phyloP scores from a whole-genome alignment of 2,797 vertebrate genomes.

The Chelidonichthys spinosus region DNA sequence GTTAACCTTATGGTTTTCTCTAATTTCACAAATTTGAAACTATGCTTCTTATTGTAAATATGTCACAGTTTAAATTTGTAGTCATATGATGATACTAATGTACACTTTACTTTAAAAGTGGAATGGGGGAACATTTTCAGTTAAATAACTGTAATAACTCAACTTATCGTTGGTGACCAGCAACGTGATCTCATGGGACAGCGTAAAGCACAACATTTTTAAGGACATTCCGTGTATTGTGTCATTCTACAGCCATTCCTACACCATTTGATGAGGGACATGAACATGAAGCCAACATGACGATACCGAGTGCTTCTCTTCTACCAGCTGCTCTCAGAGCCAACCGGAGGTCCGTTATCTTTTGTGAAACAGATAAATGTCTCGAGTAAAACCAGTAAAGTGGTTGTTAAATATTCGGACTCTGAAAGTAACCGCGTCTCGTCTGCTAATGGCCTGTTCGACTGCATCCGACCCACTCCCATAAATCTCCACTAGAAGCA shows the following conservation, averaged over 20 bases:
- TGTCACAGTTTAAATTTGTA: background rate
- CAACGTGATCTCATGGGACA: too few species aligned
- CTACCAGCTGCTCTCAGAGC: background rate
- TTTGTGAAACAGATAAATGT: background rate
- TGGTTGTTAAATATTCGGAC: constrained; percentile 4
- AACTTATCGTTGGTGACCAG: too few species aligned
- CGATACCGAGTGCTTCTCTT: background rate
- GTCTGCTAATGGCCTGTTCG: constrained; percentile 10
- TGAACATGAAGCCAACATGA: background rate
- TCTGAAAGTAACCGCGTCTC: background rate
- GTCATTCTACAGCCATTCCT: too few species aligned
- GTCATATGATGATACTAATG: background rate
- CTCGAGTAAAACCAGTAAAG: constrained; percentile 18
- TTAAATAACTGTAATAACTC: background rate
- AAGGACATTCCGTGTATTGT: too few species aligned
- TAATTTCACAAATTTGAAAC: too few species aligned
- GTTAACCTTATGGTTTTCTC: too few species aligned
- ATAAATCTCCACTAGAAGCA: background rate
- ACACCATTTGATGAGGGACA: background rate
- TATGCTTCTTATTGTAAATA: background rate
- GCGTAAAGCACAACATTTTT: too few species aligned
- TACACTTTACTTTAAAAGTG: background rate
- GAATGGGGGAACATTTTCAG: background rate
- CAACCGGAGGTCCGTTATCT: constrained; percentile 13
- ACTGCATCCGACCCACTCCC: background rate